Conservation (phyloP, 2,888 invertebrate species). For the Melikaiella ostensackeni region DNA sequence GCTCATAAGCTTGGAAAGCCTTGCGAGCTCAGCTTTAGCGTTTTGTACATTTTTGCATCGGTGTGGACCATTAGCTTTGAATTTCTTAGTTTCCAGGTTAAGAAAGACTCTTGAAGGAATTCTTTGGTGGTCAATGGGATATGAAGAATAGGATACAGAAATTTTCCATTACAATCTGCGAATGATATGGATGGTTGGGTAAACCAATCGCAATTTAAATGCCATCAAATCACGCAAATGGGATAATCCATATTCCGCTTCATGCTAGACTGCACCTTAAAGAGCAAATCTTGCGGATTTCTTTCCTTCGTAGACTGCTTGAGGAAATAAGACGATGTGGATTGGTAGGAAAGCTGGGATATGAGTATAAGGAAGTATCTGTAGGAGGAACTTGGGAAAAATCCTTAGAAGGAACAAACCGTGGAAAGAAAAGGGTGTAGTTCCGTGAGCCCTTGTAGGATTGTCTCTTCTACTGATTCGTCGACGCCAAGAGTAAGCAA, state of each 20-base stretch:
- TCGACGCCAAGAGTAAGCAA: background rate
- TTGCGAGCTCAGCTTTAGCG: background rate
- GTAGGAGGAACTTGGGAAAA: background rate
- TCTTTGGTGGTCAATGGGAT: slow-evolving; percentile 1
- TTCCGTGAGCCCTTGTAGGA: background rate
- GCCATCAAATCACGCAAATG: slow-evolving; percentile 25
- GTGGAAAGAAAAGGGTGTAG: background rate
- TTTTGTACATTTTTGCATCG: slow-evolving; percentile 23
- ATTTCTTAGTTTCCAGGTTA: background rate
- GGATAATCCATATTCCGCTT: slow-evolving; percentile 25
- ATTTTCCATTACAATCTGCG: background rate
- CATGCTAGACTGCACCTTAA: slow-evolving; percentile 7
- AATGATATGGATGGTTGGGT: background rate
- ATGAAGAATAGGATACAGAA: background rate
- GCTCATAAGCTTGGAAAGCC: slow-evolving; percentile 1
- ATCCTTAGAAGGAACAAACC: background rate
- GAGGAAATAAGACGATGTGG: background rate
- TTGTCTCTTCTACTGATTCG: background rate
- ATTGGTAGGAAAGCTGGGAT: slow-evolving; percentile 3
- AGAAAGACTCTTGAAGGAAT: background rate
- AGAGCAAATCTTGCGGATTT: background rate
- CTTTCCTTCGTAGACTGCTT: slow-evolving; percentile 1
- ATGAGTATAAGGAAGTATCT: background rate
- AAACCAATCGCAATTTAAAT: slow-evolving; percentile 15
- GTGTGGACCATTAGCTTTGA: background rate